phyloP scores from a whole-genome alignment of 53 echinoderm and acorn worm species.

The Echinarachnius parma region DNA sequence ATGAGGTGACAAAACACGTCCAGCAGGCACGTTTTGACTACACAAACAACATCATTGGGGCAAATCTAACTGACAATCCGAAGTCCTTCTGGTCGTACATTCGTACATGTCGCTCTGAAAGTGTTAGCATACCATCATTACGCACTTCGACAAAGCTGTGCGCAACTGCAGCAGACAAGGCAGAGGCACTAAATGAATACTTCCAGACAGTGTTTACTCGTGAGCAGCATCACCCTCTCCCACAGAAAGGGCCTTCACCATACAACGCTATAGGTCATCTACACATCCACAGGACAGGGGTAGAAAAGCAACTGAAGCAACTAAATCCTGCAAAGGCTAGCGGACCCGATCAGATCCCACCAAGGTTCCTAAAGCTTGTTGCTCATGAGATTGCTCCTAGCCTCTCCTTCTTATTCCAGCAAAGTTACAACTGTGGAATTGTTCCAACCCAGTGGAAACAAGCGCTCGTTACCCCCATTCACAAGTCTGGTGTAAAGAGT shows the following conservation, averaged over 20 bases:
- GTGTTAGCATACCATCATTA: constrained; percentile 8
- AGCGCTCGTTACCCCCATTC: neutral
- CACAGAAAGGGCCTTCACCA: constrained; percentile 4
- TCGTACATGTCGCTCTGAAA: neutral
- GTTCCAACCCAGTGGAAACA: neutral
- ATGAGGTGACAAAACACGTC: neutral
- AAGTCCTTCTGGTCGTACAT: constrained; percentile 29
- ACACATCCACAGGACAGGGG: constrained; percentile 10
- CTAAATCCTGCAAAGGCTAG: constrained; percentile 22
- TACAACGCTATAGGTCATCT: constrained; percentile 16
- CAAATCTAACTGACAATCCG: constrained; percentile 7
- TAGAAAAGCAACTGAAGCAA: constrained; percentile 15
- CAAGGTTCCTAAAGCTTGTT: constrained; percentile 10
- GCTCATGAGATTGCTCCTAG: constrained; percentile 3
- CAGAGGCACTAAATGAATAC: constrained; percentile 12
- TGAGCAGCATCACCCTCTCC: neutral
- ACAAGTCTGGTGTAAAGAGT: constrained; percentile 4
- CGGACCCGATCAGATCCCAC: constrained; percentile 28
- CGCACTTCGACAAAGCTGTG: constrained; percentile 16
- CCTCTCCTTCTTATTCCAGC: constrained; percentile 10
- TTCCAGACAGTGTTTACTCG: constrained; percentile 23
- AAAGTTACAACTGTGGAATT: neutral
- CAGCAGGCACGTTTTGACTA: neutral
- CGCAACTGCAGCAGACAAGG: constrained; percentile 3
- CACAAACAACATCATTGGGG: constrained; percentile 10